phyloP scores from a whole-genome alignment of 1,140 invertebrate genomes.

The Cyclina sinensis region DNA sequence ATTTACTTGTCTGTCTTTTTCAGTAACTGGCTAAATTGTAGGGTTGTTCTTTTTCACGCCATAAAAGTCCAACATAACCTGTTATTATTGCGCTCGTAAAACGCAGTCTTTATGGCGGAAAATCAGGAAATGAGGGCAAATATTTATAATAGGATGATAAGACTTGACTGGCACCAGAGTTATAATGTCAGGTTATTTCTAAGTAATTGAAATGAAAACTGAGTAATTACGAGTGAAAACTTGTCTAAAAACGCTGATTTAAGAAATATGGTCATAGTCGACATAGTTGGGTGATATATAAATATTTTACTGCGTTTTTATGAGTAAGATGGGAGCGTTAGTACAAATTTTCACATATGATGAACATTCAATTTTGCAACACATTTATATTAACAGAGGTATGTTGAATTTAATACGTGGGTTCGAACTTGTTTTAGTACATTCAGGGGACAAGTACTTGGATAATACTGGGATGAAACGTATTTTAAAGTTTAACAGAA shows the following conservation, averaged over 20 bases:
- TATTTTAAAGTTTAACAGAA: too few species aligned
- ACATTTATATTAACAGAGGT: background rate
- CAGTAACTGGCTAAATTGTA: constrained; percentile 16
- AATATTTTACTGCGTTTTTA: background rate
- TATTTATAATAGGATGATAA: constrained; percentile 27
- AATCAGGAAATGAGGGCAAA: constrained; percentile 11
- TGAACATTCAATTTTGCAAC: background rate
- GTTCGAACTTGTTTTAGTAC: background rate
- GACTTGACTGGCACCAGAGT: background rate
- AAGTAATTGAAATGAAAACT: constrained; percentile 17
- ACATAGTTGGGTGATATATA: background rate
- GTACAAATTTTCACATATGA: background rate
- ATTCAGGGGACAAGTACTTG: too few species aligned
- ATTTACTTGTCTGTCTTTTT: background rate
- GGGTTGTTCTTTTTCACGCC: constrained; percentile 27
- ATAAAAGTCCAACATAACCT: constrained; percentile 41
- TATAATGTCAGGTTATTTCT: constrained; percentile 10
- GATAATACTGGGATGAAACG: too few species aligned
- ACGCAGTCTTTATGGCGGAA: constrained; percentile 10
- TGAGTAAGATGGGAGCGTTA: background rate
- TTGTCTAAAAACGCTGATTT: background rate
- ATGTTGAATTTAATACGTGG: constrained; percentile 8
- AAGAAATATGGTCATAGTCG: constrained; percentile 1
- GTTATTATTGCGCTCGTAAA: constrained; percentile 61
- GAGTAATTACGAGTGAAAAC: background rate